Evolutionary conservation across 1,140 invertebrate species (phyloP).

Genomic region (Drosophila watanabei): DNA sequence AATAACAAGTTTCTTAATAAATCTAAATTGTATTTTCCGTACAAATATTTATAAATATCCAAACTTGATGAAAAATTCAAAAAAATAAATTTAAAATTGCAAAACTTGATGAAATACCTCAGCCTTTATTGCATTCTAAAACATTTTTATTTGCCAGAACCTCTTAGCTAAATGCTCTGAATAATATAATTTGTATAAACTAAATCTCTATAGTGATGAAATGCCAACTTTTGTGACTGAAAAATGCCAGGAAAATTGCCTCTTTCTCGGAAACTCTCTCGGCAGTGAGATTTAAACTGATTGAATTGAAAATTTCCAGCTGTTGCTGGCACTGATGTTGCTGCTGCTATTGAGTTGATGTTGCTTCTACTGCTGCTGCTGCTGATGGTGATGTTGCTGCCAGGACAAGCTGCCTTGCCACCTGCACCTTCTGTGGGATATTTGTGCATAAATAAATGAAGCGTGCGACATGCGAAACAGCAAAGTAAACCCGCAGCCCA

Average conservation of each 20-base stretch:
- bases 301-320: constrained; percentile 72
- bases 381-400: constrained; percentile 22
- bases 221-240: neutral
- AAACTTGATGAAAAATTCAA: neutral
- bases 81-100: too few relatives aligned
- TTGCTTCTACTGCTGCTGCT: constrained; percentile 19
- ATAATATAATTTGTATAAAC: constrained; percentile 13
- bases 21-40: neutral
- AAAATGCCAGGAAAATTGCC: constrained; percentile 15
- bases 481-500: constrained; percentile 39
- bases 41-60: neutral
- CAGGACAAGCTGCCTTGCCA: constrained; percentile 12
- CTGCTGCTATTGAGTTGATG: constrained; percentile 23
- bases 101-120: neutral
- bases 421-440: constrained; percentile 52
- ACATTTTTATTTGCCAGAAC: constrained; percentile 1
- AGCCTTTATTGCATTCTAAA: neutral
- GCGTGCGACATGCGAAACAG: constrained; percentile 48
- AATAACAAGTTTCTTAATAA: neutral
- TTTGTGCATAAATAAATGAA: constrained; percentile 64
- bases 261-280: constrained; percentile 4
- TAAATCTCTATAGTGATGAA: constrained; percentile 13
- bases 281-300: constrained; percentile 59
- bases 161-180: neutral
- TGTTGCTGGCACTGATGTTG: constrained; percentile 43